Conservation (phyloP, 1,140 invertebrate genomes). For the Dermatophagoides farinae region DNA sequence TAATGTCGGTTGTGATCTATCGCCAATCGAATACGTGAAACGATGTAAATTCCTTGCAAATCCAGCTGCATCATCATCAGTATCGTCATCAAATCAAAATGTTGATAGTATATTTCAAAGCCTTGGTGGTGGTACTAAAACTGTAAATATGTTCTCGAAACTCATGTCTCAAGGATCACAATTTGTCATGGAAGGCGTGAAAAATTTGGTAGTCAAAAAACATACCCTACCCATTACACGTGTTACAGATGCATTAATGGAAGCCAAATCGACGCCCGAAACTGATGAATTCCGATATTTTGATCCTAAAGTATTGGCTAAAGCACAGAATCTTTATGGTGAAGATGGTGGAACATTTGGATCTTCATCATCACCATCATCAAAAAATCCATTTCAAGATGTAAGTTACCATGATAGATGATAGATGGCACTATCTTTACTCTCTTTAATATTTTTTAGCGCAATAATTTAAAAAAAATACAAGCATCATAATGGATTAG, state of each 20-base stretch:
- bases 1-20: conserved; percentile 61
- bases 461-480: background rate
- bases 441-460: background rate
- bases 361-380: background rate
- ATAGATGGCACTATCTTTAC: background rate
- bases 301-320: conserved; percentile 70
- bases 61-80: background rate
- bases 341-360: conserved; percentile 18
- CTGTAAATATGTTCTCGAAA: conserved; percentile 94
- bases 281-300: conserved; percentile 72
- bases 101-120: conserved; percentile 39
- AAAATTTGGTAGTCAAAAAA: conserved; percentile 96
- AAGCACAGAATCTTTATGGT: conserved; percentile 33
- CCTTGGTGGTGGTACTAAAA: conserved; percentile 75
- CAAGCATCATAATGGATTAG: too few species aligned
- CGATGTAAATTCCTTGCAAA: conserved; percentile 43
- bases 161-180: conserved; percentile 86
- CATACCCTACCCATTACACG: conserved; percentile 73
- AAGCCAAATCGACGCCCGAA: conserved; percentile 52
- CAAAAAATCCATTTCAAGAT: conserved; percentile 29
- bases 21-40: conserved; percentile 60
- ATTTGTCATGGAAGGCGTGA: conserved; percentile 98
- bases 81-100: background rate
- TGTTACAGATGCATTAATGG: conserved; percentile 76
- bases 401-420: conserved; percentile 15